These are phyloP conservation scores for Leptocoma aspasia DNA, from an alignment of 2,113 vertebrate genomes.

Conservation along the genomic window DNA sequence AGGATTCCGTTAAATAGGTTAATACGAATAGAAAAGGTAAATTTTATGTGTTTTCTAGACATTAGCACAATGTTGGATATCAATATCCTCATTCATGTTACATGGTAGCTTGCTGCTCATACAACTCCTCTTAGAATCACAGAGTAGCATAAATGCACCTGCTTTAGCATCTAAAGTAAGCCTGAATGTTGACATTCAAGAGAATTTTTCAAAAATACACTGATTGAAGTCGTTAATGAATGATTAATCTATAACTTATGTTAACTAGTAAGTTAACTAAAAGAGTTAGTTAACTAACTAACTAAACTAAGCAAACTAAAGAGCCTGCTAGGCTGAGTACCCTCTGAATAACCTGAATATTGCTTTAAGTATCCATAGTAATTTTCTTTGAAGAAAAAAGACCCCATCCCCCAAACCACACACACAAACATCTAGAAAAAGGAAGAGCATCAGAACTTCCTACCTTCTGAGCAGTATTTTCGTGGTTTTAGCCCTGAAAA, in stretches of 20 bases:
- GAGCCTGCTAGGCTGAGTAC: not conserved
- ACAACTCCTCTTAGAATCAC: not conserved
- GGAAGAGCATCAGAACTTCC: not conserved
- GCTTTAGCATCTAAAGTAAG: not conserved
- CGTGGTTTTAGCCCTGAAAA: not conserved
- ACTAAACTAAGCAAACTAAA: too few species aligned
- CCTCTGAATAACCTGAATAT: not conserved
- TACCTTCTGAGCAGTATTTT: not conserved
- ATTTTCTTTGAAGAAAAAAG: not conserved
- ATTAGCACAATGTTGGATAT: too few species aligned
- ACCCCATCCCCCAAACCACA: not conserved
- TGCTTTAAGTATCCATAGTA: not conserved
- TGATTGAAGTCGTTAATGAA: not conserved
- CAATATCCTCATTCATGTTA: not conserved
- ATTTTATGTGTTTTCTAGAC: not conserved
- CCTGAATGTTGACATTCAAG: not conserved
- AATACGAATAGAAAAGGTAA: not conserved
- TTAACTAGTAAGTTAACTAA: too few species aligned
- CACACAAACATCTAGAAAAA: not conserved
- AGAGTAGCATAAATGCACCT: not conserved
- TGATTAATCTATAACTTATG: not conserved
- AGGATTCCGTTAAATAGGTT: not conserved
- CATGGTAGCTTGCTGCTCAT: not conserved
- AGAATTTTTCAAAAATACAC: not conserved
- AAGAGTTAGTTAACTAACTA: too few species aligned